Conservation (phyloP, 2,113 vertebrate species). For the Peucedramus taeniatus region DNA sequence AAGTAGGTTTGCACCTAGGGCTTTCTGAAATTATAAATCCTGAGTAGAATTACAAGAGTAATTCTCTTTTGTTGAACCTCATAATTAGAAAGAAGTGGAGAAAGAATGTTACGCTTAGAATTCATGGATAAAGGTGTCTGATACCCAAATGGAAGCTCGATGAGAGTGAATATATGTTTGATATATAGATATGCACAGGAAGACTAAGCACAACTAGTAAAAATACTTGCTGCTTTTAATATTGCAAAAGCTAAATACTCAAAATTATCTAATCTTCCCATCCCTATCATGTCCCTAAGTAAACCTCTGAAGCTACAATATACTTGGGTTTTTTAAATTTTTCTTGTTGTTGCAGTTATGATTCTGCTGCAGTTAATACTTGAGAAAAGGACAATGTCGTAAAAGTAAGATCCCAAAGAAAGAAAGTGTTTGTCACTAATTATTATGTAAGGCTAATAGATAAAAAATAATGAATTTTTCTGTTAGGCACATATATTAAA, state of each 20-base stretch:
- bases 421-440: not conserved
- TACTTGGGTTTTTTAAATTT: not conserved
- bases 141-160: not conserved
- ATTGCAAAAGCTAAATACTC: not conserved
- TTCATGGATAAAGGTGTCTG: not conserved
- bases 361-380: not conserved
- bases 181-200: not conserved
- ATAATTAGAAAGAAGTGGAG: constrained; percentile 3
- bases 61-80: not conserved
- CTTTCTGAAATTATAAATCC: constrained; percentile 54
- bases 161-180: not conserved
- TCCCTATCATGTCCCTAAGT: not conserved
- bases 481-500: not conserved
- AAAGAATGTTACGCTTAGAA: not conserved
- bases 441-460: not conserved
- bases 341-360: not conserved
- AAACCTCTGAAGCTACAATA: not conserved
- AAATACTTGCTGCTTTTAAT: not conserved
- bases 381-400: not conserved
- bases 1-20: constrained; percentile 12
- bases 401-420: not conserved
- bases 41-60: not conserved
- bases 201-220: not conserved
- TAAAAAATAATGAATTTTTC: not conserved
- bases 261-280: not conserved